These are phyloP conservation scores for Brachionus paranguensis DNA, from an alignment of 1,140 invertebrate genomes.

Conservation along the genomic window DNA sequence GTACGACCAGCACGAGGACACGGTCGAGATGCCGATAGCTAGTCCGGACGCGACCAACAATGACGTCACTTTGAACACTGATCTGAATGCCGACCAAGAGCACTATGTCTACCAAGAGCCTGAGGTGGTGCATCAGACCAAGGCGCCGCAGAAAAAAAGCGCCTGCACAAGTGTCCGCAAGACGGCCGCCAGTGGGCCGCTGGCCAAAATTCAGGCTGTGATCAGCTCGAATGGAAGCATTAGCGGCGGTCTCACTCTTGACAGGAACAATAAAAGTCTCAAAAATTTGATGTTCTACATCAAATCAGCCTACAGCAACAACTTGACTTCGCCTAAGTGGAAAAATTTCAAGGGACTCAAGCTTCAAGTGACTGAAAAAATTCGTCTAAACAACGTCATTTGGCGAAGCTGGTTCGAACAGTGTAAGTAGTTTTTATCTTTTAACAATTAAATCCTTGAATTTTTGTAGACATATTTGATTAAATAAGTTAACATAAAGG, in stretches of 20 bases:
- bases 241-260: slow-evolving; percentile 20
- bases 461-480: too few relatives aligned
- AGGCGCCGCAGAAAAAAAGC: neutral
- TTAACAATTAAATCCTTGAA: neutral
- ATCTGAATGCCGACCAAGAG: neutral
- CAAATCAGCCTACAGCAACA: slow-evolving; percentile 20
- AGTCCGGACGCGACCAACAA: slow-evolving; percentile 35
- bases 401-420: slow-evolving; percentile 99
- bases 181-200: neutral
- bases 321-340: slow-evolving; percentile 82
- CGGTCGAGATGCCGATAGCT: slow-evolving; percentile 32
- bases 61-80: slow-evolving; percentile 29
- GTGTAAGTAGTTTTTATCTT: slow-evolving; percentile 66
- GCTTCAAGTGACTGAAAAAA: slow-evolving; percentile 93
- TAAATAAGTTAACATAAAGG: too few relatives aligned
- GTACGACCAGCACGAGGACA: slow-evolving; percentile 14
- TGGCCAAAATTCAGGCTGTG: neutral
- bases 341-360: slow-evolving; percentile 97
- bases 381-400: slow-evolving; percentile 97
- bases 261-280: slow-evolving; percentile 22
- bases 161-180: neutral
- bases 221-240: slow-evolving; percentile 13
- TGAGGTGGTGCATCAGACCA: neutral
- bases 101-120: neutral
- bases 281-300: slow-evolving; percentile 34